These are phyloP conservation scores for Taeniopygia guttata DNA, from an alignment of 2,797 vertebrate genomes.

Conservation along the genomic window DNA sequence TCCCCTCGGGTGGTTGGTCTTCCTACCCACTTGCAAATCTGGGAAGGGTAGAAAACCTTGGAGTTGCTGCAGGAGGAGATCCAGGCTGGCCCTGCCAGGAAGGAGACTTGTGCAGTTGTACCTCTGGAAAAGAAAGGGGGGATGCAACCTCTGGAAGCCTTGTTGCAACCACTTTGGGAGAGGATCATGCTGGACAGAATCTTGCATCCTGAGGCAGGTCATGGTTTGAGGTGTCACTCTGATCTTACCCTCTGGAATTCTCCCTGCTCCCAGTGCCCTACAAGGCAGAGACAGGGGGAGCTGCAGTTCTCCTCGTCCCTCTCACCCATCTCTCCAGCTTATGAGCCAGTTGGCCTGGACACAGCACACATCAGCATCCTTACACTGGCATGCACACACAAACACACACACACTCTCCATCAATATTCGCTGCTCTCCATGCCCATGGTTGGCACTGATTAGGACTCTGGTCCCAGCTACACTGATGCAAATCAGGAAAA, in stretches of 20 bases:
- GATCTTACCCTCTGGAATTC: fast-evolving
- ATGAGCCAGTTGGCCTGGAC: not conserved
- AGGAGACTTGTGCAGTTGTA: not conserved
- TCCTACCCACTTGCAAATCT: not conserved
- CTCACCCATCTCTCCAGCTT: not conserved
- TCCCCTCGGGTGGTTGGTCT: not conserved
- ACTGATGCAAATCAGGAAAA: not conserved
- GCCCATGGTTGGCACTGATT: not conserved
- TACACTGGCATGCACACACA: not conserved
- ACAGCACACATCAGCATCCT: not conserved
- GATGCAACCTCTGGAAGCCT: not conserved
- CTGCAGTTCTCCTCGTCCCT: not conserved
- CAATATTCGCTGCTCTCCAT: not conserved
- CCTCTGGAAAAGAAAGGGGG: not conserved
- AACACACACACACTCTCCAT: not conserved
- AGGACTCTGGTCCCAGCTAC: not conserved
- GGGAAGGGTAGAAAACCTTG: not conserved
- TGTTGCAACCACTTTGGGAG: not conserved
- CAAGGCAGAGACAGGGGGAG: not conserved
- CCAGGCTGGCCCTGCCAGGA: not conserved
- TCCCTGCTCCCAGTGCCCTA: not conserved
- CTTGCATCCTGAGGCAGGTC: not conserved
- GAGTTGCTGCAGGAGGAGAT: not conserved
- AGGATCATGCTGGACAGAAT: not conserved
- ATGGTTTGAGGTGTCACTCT: not conserved